Conservation (phyloP, 2,888 invertebrate species). For the Agrotis puta region DNA sequence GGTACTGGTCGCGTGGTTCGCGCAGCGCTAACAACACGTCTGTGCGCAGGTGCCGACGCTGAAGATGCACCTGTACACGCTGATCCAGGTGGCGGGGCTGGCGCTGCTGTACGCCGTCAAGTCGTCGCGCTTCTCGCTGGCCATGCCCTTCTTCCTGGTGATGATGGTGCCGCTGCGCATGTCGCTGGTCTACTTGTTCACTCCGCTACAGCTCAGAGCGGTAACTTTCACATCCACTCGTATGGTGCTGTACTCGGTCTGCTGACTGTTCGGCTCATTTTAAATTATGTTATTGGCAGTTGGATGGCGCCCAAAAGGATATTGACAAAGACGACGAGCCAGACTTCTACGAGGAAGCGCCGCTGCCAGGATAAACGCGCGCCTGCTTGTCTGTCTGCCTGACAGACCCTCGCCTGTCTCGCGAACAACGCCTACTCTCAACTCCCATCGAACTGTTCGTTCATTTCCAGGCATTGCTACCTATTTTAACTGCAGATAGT, state of each 20-base stretch:
- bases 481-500: not conserved
- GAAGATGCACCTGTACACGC: slow-evolving; percentile 98
- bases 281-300: slow-evolving; percentile 84
- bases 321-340: slow-evolving; percentile 96
- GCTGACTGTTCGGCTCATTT: slow-evolving; percentile 9
- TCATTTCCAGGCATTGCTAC: not conserved
- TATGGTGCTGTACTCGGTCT: not conserved
- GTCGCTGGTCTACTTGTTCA: slow-evolving; percentile 94
- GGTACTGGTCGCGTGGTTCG: too few species aligned
- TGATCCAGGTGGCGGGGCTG: slow-evolving; percentile 95
- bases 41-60: slow-evolving; percentile 94
- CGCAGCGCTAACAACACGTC: not conserved
- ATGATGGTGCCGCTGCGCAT: slow-evolving; percentile 97
- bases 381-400: too few species aligned
- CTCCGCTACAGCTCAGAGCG: slow-evolving; percentile 95
- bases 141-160: slow-evolving; percentile 98
- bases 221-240: slow-evolving; percentile 86
- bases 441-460: slow-evolving; percentile 2
- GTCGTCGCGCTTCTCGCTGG: slow-evolving; percentile 96
- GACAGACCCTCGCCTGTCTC: too few species aligned
- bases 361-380: slow-evolving; percentile 93
- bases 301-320: slow-evolving; percentile 96
- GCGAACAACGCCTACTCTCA: not conserved
- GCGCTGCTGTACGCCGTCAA: slow-evolving; percentile 96
- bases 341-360: slow-evolving; percentile 98